Evolutionary conservation across 2,113 vertebrate species (phyloP), one percentile per base, ranked within the genome.

Genomic region (Xenotilapia caudafasciata): DNA sequence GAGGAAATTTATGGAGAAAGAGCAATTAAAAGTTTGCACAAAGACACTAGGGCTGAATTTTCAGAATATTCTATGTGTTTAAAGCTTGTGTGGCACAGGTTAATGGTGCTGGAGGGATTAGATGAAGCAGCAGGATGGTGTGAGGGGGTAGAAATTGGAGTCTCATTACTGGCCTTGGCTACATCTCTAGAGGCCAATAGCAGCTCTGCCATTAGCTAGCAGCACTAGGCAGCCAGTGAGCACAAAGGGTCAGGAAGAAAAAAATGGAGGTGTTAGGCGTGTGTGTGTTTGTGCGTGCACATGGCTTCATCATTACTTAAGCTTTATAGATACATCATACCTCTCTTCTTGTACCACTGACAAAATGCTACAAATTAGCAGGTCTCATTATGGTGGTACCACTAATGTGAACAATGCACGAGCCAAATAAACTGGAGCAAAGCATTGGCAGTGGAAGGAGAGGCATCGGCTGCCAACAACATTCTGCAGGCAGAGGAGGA

Each of bases 11-110:
- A 95, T 91, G 85, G 92, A 92, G 84, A 88, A 90, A 91, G 88
- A 92, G 91, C 93, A 95, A 95, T 96, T 94, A 95, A 93, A 95
- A 94, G 90, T 95, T 94, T 87, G 84, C 87, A 86, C 84, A 89
- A 84, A 94, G 91, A 90, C 92, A 92, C 82, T 35, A 82, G 86
- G 80, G 93, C 83, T 80, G 89, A 58, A 91, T 92, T 89, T 89
- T 83, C 35, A 28, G 79, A 91, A 92, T 89, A 89, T 84, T 92
- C 80, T 62, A 51, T 51, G 51, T 91, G 84, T 88, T 83, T 88
- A 89, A 90, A 91, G 89, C 62, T 92, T 91, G 90, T 80, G 62
- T 93, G 90, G 88, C 88, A 84, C 87, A 94, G 93, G 92, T 95
- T 95, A 95, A 95, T 94, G 92, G 92, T 91, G 93, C 89, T 92